Evolutionary conservation across 2,113 vertebrate species (phyloP).

Genomic region (Porphyrio hochstetteri): DNA sequence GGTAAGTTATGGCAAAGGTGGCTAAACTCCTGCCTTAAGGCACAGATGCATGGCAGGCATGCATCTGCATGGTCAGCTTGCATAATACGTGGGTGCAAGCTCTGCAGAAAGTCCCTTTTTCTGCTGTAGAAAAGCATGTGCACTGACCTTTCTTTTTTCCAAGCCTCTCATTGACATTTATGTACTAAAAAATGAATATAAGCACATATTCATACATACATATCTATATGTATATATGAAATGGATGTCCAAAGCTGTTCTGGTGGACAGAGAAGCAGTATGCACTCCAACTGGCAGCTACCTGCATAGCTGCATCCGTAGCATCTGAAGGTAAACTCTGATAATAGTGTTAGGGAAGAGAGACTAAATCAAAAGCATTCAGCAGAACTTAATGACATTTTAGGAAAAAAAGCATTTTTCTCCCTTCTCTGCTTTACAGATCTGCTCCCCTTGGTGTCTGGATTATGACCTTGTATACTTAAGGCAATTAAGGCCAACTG

Average conservation of each 20-base stretch:
- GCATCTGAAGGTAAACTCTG: neutral
- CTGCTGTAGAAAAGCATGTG: neutral
- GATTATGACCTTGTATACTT: neutral
- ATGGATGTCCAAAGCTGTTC: neutral
- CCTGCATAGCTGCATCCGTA: neutral
- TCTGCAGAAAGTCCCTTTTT: slow-evolving; percentile 2
- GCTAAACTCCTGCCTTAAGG: neutral
- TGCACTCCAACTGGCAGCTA: neutral
- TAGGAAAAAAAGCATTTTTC: neutral
- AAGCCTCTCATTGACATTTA: neutral
- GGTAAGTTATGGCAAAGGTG: neutral
- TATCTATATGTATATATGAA: neutral
- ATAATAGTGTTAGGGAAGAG: neutral
- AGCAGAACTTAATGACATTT: neutral
- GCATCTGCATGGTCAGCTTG: neutral
- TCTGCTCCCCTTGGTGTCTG: neutral
- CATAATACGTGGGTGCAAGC: neutral
- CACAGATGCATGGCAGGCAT: neutral
- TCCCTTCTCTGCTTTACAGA: neutral
- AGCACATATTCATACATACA: neutral
- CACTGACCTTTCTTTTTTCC: neutral
- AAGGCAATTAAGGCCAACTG: neutral
- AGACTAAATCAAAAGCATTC: neutral
- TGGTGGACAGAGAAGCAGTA: neutral
- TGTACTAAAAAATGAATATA: neutral